Evolutionary conservation across 2,797 vertebrate genomes (phyloP).

Genomic region (Oophaga sylvatica): DNA sequence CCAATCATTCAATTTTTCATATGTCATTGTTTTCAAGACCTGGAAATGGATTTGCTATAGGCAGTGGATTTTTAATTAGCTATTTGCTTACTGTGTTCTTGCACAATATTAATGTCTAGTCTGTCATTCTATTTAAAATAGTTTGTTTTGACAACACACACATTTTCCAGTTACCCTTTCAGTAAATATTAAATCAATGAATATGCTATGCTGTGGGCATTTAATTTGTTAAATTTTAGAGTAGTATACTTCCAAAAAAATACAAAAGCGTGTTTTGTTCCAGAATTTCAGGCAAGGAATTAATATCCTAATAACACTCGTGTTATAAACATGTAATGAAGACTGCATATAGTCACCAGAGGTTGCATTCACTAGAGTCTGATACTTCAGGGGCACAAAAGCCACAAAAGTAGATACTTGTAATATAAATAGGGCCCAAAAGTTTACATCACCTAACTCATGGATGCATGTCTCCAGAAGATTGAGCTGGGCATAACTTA

Average conservation of each 20-base stretch:
- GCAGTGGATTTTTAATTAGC: conserved; percentile 43
- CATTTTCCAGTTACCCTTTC: conserved; percentile 11
- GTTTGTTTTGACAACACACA: conserved; percentile 3
- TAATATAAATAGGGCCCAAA: too few relatives aligned
- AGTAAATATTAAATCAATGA: conserved; percentile 27
- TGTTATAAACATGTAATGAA: too few relatives aligned
- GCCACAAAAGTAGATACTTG: too few relatives aligned
- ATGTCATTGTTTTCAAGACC: conserved; percentile 37
- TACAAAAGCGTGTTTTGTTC: not conserved
- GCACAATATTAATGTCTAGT: conserved; percentile 16
- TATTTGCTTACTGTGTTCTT: conserved; percentile 23
- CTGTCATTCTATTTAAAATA: conserved; percentile 21
- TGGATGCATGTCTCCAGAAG: too few relatives aligned
- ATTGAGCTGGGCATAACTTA: too few relatives aligned
- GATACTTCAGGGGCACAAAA: too few relatives aligned
- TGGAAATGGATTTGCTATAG: conserved; percentile 50
- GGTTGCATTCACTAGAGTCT: too few relatives aligned
- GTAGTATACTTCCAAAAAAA: not conserved
- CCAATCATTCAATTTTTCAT: conserved; percentile 25
- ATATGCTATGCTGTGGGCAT: conserved; percentile 4
- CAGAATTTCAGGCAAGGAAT: not conserved
- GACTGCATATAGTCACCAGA: too few relatives aligned
- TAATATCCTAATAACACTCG: too few relatives aligned
- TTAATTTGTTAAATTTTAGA: not conserved
- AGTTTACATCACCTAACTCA: too few relatives aligned